Evolutionary conservation across 1,140 invertebrate genomes (phyloP).

Genomic region (Calephelis nemesis): DNA sequence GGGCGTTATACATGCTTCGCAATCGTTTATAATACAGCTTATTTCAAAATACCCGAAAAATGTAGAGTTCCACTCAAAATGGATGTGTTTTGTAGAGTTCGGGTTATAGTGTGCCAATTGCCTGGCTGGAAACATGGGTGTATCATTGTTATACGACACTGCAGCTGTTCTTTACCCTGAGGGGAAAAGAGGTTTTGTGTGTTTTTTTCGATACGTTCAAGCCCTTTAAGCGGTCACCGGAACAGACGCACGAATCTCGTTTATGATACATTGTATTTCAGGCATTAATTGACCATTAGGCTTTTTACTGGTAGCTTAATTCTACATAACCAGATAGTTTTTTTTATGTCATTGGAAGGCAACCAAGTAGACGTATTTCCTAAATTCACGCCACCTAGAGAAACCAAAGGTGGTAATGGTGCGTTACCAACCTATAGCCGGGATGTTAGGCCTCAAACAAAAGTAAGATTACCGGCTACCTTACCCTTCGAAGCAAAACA

Average conservation of each 20-base stretch:
- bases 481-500: too few species aligned
- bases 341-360: too few species aligned
- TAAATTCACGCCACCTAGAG: too few species aligned
- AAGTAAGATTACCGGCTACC: too few species aligned
- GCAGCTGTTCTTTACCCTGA: slow-evolving; percentile 72
- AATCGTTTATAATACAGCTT: slow-evolving; percentile 51
- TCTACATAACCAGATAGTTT: too few species aligned
- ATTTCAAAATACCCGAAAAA: slow-evolving; percentile 33
- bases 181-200: slow-evolving; percentile 71
- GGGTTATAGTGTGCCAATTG: slow-evolving; percentile 62
- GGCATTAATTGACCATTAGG: background rate
- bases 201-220: slow-evolving; percentile 53
- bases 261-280: slow-evolving; percentile 55
- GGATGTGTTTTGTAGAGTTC: slow-evolving; percentile 33
- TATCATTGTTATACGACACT: slow-evolving; percentile 74
- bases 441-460: too few species aligned
- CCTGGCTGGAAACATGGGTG: slow-evolving; percentile 63
- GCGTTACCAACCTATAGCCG: too few species aligned
- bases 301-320: too few species aligned
- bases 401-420: too few species aligned
- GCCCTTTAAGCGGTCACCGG: slow-evolving; percentile 70
- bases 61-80: background rate
- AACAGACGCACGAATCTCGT: slow-evolving; percentile 48
- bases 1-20: slow-evolving; percentile 54
- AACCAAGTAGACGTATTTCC: too few species aligned